A percentile compares a stretch with the other conserved stretches of the same genome.
Evolutionary conservation across 1,140 invertebrate species (phyloP).

Genomic region (Microvelia longipes): DNA sequence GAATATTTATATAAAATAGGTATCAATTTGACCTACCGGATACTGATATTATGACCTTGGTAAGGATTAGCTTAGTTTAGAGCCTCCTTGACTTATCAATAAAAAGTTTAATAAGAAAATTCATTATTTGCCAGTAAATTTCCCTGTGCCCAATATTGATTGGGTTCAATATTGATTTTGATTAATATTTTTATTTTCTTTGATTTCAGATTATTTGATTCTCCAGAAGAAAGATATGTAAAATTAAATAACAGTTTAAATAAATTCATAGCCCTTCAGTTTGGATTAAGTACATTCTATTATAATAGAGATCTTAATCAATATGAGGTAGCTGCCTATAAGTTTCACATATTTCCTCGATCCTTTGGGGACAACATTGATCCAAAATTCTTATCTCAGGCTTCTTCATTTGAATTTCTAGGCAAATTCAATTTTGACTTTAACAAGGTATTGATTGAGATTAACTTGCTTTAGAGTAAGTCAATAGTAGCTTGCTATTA

Average conservation of each 20-base stretch:
- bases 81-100: too few species aligned
- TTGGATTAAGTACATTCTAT: conserved; percentile 44
- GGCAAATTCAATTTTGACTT: conserved; percentile 50
- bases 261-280: conserved; percentile 43
- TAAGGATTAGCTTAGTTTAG: too few species aligned
- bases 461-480: too few species aligned
- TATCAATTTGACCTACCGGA: too few species aligned
- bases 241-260: conserved; percentile 39
- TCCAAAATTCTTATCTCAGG: conserved; percentile 43
- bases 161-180: too few species aligned
- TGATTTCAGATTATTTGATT: conserved; percentile 58
- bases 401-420: conserved; percentile 45
- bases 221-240: conserved; percentile 40
- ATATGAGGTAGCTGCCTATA: conserved; percentile 43
- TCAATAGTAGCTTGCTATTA: too few species aligned
- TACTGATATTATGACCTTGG: too few species aligned
- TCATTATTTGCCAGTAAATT: too few species aligned
- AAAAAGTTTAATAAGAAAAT: too few species aligned
- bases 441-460: conserved; percentile 58
- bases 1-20: too few species aligned
- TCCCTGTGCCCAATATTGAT: too few species aligned
- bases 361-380: conserved; percentile 37
- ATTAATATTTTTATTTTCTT: too few species aligned
- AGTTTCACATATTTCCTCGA: conserved; percentile 50
- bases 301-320: conserved; percentile 36